phyloP scores from a whole-genome alignment of 2,888 invertebrate genomes.

The Metalampra italica region DNA sequence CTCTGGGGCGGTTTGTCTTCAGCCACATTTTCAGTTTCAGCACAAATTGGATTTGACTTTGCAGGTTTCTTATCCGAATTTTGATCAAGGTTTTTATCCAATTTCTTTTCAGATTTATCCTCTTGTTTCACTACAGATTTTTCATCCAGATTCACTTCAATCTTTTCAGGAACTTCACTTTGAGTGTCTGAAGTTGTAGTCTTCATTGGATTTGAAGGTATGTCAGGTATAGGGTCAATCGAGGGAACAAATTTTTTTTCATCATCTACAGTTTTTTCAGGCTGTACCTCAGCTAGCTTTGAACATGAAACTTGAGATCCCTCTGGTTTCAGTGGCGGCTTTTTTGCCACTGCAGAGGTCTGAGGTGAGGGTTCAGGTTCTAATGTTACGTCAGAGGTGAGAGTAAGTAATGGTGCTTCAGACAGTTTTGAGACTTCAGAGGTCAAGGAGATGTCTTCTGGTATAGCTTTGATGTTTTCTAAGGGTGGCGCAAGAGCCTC shows the following conservation, averaged over 20 bases:
- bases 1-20: constrained; percentile 19
- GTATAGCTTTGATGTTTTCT: constrained; percentile 43
- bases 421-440: constrained; percentile 36
- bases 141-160: constrained; percentile 12
- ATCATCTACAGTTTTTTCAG: constrained; percentile 1
- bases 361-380: too few relatives aligned
- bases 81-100: constrained; percentile 14
- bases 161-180: constrained; percentile 5
- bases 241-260: not conserved
- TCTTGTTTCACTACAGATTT: constrained; percentile 8
- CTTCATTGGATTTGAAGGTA: not conserved
- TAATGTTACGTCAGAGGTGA: not conserved
- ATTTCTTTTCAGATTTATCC: constrained; percentile 22
- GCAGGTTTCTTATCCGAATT: constrained; percentile 13
- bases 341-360: constrained; percentile 10
- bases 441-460: constrained; percentile 40
- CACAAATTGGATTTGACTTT: constrained; percentile 18
- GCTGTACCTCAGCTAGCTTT: not conserved
- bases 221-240: not conserved
- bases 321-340: constrained; percentile 7
- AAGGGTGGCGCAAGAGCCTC: constrained; percentile 55
- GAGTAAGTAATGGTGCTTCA: constrained; percentile 4
- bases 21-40: constrained; percentile 17
- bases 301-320: too few relatives aligned
- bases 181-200: not conserved